Evolutionary conservation across 2,797 vertebrate species (phyloP).

Genomic region (Coccyzus lansbergi): DNA sequence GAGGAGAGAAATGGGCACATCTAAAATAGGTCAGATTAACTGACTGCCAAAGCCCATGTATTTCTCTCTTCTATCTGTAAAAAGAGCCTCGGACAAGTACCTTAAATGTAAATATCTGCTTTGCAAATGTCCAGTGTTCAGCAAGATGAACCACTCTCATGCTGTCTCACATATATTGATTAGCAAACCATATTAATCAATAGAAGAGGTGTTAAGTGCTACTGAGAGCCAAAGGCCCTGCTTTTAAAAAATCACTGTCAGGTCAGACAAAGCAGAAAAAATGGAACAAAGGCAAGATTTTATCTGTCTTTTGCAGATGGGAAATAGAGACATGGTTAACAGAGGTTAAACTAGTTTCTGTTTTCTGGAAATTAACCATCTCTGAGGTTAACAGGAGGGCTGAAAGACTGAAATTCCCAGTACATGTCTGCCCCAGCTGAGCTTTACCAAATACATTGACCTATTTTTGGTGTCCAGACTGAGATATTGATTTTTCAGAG

Average conservation of each 20-base stretch:
- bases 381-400: not conserved
- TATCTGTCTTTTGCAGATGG: not conserved
- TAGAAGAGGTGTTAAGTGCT: not conserved
- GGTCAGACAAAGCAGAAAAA: not conserved
- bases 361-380: constrained; percentile 6
- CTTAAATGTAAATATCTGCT: not conserved
- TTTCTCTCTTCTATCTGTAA: not conserved
- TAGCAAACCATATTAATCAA: not conserved
- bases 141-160: not conserved
- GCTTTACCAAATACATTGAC: not conserved
- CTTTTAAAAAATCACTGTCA: not conserved
- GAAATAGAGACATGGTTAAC: not conserved
- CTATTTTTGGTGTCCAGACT: not conserved
- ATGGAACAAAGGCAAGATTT: not conserved
- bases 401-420: constrained; percentile 4
- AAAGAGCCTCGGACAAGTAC: not conserved
- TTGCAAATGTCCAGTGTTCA: not conserved
- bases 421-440: not conserved
- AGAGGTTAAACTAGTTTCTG: not conserved
- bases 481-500: constrained; percentile 10
- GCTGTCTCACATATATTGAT: not conserved
- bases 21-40: not conserved
- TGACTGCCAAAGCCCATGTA: not conserved
- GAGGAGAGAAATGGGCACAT: not conserved
- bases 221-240: not conserved